These are phyloP conservation scores for Esox niger DNA, from an alignment of 2,113 vertebrate species.

Conservation along the genomic window DNA sequence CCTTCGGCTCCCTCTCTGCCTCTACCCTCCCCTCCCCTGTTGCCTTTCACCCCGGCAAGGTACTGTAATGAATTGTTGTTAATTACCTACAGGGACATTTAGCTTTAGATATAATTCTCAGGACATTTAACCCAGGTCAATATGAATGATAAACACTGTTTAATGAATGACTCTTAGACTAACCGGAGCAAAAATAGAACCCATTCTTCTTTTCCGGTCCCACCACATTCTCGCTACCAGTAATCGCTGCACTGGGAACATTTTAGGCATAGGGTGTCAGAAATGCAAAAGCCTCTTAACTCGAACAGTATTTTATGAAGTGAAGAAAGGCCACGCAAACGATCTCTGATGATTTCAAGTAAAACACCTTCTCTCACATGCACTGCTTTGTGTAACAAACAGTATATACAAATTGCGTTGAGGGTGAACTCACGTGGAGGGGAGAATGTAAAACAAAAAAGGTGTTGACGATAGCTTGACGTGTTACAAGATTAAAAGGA, in stretches of 20 bases:
- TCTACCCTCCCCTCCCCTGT: conserved; percentile 5
- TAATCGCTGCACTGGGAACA: background rate
- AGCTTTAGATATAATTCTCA: conserved; percentile 71
- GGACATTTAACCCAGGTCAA: conserved; percentile 70
- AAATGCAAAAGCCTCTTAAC: background rate
- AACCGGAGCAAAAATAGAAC: conserved; percentile 38
- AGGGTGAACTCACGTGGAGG: background rate
- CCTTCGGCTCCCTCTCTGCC: background rate
- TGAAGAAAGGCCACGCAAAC: background rate
- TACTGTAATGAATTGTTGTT: conserved; percentile 74
- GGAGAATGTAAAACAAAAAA: background rate
- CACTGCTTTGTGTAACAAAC: background rate
- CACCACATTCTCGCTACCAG: background rate
- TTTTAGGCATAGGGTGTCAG: background rate
- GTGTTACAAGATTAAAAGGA: background rate
- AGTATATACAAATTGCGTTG: background rate
- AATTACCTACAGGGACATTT: conserved; percentile 66
- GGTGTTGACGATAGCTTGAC: background rate
- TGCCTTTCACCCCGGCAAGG: conserved; percentile 25
- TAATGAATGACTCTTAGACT: conserved; percentile 58
- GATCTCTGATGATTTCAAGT: background rate
- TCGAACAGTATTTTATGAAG: too few species aligned
- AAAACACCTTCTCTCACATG: background rate
- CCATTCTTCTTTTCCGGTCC: conserved; percentile 38
- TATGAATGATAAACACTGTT: conserved; percentile 67